Evolutionary conservation across 2,113 vertebrate genomes (phyloP).

Genomic region (Leucoraja erinaceus): DNA sequence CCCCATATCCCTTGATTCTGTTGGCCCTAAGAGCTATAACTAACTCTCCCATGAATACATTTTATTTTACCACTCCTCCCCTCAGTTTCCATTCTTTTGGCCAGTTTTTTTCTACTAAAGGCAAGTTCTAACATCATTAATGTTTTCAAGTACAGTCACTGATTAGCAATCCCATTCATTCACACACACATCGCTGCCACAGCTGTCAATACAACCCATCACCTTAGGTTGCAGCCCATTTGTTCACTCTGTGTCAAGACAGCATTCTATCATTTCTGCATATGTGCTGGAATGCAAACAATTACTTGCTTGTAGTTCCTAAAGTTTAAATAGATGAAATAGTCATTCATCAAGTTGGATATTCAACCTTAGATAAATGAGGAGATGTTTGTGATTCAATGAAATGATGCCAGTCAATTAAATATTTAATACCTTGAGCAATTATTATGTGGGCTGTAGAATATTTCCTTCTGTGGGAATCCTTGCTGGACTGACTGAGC

Average conservation of each 20-base stretch:
- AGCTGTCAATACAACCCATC: neutral
- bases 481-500: neutral
- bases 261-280: neutral
- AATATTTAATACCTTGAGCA: neutral
- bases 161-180: neutral
- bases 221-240: neutral
- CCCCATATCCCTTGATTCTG: too few relatives aligned
- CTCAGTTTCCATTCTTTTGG: too few relatives aligned
- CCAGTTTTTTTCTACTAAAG: neutral
- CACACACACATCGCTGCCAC: neutral
- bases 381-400: neutral
- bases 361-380: neutral
- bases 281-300: neutral
- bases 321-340: neutral
- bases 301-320: neutral
- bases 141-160: neutral
- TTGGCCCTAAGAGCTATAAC: too few relatives aligned
- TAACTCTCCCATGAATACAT: too few relatives aligned
- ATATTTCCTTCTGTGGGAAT: neutral
- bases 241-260: neutral
- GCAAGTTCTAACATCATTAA: neutral
- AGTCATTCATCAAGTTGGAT: neutral
- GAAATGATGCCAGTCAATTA: neutral
- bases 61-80: too few relatives aligned
- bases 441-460: neutral